Conservation (phyloP, 1,140 invertebrate genomes). For the Drosophila watanabei region DNA sequence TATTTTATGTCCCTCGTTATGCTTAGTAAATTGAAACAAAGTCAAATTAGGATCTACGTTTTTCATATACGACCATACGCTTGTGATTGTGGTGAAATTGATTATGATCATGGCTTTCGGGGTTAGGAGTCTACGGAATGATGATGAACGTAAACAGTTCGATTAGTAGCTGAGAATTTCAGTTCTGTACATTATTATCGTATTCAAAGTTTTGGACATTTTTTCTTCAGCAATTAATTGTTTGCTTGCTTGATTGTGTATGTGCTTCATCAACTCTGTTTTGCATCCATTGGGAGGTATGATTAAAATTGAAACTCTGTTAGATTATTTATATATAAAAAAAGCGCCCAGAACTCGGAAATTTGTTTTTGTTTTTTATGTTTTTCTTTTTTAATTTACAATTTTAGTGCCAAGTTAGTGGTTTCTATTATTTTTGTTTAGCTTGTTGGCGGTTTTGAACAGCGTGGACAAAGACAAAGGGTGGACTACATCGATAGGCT, state of each 20-base stretch:
- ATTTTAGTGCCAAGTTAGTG: constrained; percentile 69
- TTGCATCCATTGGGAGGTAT: constrained; percentile 33
- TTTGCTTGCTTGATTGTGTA: constrained; percentile 28
- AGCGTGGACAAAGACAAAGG: constrained; percentile 53
- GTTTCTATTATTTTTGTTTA: constrained; percentile 34
- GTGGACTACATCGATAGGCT: constrained; percentile 77
- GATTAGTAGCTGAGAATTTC: constrained; percentile 54
- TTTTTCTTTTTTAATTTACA: constrained; percentile 15
- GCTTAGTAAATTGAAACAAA: background rate
- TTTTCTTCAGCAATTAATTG: constrained; percentile 49
- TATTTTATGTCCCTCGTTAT: background rate
- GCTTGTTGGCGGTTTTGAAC: constrained; percentile 59
- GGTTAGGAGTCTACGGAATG: constrained; percentile 35
- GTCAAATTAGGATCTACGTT: background rate
- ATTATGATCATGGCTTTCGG: constrained; percentile 1
- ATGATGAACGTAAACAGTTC: constrained; percentile 49
- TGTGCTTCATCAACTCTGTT: constrained; percentile 26
- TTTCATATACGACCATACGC: constrained; percentile 2
- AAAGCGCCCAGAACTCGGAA: constrained; percentile 85
- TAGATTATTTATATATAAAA: constrained; percentile 39
- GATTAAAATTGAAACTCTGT: constrained; percentile 38
- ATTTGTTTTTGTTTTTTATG: constrained; percentile 74
- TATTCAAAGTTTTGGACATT: constrained; percentile 86
- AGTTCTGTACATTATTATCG: constrained; percentile 76
- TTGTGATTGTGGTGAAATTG: constrained; percentile 5